phyloP scores from a whole-genome alignment of 2,113 vertebrate species.

The Plotosus lineatus region DNA sequence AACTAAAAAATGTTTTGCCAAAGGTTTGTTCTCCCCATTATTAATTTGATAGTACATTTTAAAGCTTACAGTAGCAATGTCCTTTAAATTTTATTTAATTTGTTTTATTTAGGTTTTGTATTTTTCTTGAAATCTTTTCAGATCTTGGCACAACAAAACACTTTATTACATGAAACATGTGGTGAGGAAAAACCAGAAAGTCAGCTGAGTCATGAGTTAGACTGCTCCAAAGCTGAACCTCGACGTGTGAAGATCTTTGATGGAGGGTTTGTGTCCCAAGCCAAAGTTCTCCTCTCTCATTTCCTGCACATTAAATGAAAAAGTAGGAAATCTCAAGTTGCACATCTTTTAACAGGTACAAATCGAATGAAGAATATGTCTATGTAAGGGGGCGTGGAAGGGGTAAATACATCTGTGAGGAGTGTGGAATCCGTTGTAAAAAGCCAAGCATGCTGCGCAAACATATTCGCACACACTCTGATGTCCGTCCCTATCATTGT shows the following conservation, averaged over 20 bases:
- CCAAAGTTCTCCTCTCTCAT: background rate
- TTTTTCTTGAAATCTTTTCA: conserved; percentile 44
- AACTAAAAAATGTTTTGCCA: conserved; percentile 85
- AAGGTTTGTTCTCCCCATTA: conserved; percentile 74
- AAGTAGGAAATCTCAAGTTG: background rate
- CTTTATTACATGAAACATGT: conserved; percentile 76
- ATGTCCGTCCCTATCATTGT: conserved; percentile 96
- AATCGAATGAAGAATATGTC: conserved; percentile 97
- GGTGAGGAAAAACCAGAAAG: conserved; percentile 83
- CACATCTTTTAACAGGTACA: conserved; percentile 76
- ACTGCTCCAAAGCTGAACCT: conserved; percentile 85
- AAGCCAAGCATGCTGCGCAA: conserved; percentile 99
- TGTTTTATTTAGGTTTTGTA: conserved; percentile 9
- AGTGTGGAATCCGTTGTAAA: conserved; percentile 98
- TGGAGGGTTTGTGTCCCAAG: conserved; percentile 82
- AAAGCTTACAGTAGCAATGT: background rate
- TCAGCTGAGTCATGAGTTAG: conserved; percentile 80
- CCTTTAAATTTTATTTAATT: background rate
- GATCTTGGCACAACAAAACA: conserved; percentile 73
- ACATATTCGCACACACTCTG: conserved; percentile 96
- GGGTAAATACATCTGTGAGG: conserved; percentile 97
- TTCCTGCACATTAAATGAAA: background rate
- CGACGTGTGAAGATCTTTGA: conserved; percentile 98
- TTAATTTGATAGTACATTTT: background rate
- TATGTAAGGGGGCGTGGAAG: conserved; percentile 95